Evolutionary conservation across 2,797 vertebrate genomes (phyloP).

Genomic region (Argya squamiceps): DNA sequence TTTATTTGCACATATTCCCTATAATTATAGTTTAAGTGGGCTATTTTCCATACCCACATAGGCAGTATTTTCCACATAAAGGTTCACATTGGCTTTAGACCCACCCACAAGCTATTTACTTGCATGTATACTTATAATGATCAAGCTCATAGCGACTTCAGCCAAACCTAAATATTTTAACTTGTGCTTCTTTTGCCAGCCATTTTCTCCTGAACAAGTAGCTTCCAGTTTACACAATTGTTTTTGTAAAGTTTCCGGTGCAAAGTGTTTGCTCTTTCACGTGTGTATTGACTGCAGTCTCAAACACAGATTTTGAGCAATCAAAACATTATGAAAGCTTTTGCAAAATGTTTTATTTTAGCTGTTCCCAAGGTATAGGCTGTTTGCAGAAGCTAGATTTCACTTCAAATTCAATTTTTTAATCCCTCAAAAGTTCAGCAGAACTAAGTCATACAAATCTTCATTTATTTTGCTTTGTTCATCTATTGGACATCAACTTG

Average conservation of each 20-base stretch:
- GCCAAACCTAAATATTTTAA: slow-evolving; percentile 69
- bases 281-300: neutral
- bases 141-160: slow-evolving; percentile 41
- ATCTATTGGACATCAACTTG: neutral
- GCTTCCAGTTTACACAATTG: neutral
- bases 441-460: neutral
- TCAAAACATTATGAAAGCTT: neutral
- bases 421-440: neutral
- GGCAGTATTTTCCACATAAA: slow-evolving; percentile 74
- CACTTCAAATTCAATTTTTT: neutral
- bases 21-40: slow-evolving; percentile 66
- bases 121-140: slow-evolving; percentile 49
- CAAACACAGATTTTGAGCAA: neutral
- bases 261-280: neutral
- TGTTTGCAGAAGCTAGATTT: neutral
- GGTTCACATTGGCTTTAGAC: slow-evolving; percentile 60
- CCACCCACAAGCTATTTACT: slow-evolving; percentile 69
- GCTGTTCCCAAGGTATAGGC: neutral
- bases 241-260: neutral
- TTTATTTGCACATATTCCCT: slow-evolving; percentile 73
- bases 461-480: neutral
- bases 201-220: neutral
- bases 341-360: neutral
- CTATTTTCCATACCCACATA: slow-evolving; percentile 71
- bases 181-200: slow-evolving; percentile 24